Evolutionary conservation across 2,888 invertebrate genomes (phyloP), one percentile per base, ranked within the genome.

Genomic region (Leptinotarsa tumamoca): DNA sequence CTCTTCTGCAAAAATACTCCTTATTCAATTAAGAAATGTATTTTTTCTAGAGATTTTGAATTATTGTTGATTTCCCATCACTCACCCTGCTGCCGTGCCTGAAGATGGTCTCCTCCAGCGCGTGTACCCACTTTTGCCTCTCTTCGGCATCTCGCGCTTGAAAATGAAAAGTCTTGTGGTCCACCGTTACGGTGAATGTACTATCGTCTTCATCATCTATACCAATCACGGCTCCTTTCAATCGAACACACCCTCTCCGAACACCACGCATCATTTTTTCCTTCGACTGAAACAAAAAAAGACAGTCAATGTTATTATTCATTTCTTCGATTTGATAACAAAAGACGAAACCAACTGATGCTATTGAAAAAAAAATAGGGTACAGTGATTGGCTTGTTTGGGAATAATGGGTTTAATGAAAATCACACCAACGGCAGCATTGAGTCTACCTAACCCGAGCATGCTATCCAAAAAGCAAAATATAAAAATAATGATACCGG

Each of bases 161-260:
- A 89, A 99, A 98, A 89, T 99, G 99, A 90, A 99, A 99, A 17
- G 98, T 98, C 90, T 99, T 99, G 84, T 98, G 97, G 89, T 99
- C 99, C 69, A 98, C 98, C 5, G 98, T 98, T 85, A 99, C 97
- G 68, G 99, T 99, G 90, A 99, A 99, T 5, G 98, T 98, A 86
- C 98, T 97, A 89, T 99, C 99, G 88, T 99, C 98, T 89, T 98
- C 98, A 87, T 98, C 98, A 87, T 99, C 99, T 83, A 99, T 99
- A 68, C 99, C 99, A 86, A 99, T 96, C 63, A 99, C 95, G 1
- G 99, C 99, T 68, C 98, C 98, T 89, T 97, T 95, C 63, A 99
- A 91, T n/a, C 98, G 92, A 51, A 99, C 98, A 90, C 99, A 99
- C 71, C 99, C 99, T 80, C 99, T 92, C 77, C 98, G 91, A 52